Evolutionary conservation across 2,797 vertebrate species (phyloP).

Genomic region (Enteromius viviparus): DNA sequence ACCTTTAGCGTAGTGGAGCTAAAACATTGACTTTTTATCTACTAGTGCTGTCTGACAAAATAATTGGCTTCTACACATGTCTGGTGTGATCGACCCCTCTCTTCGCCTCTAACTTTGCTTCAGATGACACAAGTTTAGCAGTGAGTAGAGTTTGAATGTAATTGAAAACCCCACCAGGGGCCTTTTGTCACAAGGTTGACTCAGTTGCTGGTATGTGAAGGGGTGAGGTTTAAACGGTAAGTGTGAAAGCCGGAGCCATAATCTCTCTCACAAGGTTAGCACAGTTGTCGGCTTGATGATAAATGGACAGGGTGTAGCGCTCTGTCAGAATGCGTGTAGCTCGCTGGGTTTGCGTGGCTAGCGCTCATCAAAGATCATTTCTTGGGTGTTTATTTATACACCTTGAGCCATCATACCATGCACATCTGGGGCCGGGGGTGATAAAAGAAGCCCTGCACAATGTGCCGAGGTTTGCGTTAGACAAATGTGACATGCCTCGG

Average conservation of each 20-base stretch:
- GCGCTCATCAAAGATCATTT: conserved; percentile 64
- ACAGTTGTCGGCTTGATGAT: conserved; percentile 69
- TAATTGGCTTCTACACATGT: background rate
- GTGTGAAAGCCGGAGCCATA: conserved; percentile 64
- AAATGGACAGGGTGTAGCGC: conserved; percentile 62
- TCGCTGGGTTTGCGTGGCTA: conserved; percentile 53
- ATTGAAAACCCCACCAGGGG: conserved; percentile 58
- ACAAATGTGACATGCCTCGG: conserved; percentile 52
- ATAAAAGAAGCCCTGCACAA: conserved; percentile 45
- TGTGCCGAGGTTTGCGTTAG: conserved; percentile 47
- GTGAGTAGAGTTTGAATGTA: conserved; percentile 51
- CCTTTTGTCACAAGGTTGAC: conserved; percentile 67
- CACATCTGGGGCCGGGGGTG: conserved; percentile 69
- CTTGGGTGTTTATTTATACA: conserved; percentile 70
- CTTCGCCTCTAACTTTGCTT: background rate
- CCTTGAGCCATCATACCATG: conserved; percentile 55
- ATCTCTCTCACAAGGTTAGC: conserved; percentile 50
- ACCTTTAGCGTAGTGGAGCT: background rate
- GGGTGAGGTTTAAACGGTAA: conserved; percentile 65
- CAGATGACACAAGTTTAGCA: conserved; percentile 3
- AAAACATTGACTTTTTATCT: background rate
- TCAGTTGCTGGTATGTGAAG: conserved; percentile 53
- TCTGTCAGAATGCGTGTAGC: conserved; percentile 52
- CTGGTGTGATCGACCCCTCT: background rate
- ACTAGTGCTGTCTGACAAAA: background rate